Base-by-base conservation (phyloP, 2,888 invertebrate species). In the Carterocephalus palaemon region DNA sequence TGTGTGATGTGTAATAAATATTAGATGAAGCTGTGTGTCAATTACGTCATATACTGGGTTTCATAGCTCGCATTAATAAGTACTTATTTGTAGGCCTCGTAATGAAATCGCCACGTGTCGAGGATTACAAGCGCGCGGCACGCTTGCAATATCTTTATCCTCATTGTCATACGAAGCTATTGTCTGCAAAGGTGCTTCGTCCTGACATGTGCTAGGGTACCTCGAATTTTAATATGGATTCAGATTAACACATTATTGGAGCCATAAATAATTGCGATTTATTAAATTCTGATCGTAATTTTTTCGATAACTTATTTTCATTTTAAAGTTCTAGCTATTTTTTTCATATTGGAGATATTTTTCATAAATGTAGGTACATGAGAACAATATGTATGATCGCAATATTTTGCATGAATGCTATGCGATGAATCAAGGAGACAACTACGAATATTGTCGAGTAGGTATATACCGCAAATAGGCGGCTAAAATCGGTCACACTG, bases 41-140 rank as follows among this genome's bases (percentile, higher is more conserved):
- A 76, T 79, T 76, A 76, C 70, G 67, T 67, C 70, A 64, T 56
- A 58, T 52, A 64, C 55, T 59, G 60, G 58, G 60, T 64, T 66
- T 70, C 64, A 66, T 67, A 63, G 69, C 57, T 56, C 39, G 67
- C 64, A 77, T 80, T 83, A 83, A 77, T 81, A 79, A 67, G 70
- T 74, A 62, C 79, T 78, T 78, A 85, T 82, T 83, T 76, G 76
- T 71, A 64, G 75, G 75, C 56, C 57, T 55, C 63, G 62, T 77
- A 81, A 84, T 81, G 83, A 84, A 79, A 79, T 59, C 50, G 83
- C 56, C 86, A 72, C 86, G 86, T 78, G 86, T 54, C 52, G 33
- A 22, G 80, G 84, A 80, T 86, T 82, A 81, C 39, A 53, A 58
- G 61, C 69, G 67, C 57, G 49, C 59, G 70, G 57, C 64, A 57